These are phyloP conservation scores for Beroe forskalii DNA, from an alignment of 37 sponge, comb jelly and placozoan species.

Conservation along the genomic window DNA sequence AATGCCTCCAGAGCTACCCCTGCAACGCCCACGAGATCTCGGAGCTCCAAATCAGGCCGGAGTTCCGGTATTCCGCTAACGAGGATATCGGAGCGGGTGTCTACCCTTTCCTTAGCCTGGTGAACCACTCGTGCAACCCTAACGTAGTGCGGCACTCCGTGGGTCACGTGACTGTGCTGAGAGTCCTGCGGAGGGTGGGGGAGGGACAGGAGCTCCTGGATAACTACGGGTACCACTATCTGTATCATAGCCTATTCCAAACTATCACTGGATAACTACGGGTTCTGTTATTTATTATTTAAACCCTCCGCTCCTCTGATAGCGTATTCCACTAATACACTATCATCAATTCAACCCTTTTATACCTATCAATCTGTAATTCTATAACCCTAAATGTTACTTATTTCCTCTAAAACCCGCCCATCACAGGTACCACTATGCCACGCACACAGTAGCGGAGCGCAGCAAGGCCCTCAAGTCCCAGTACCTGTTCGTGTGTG, in stretches of 20 bases:
- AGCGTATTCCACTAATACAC: no score
- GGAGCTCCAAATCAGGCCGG: background rate
- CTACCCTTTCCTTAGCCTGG: slow-evolving; percentile 28
- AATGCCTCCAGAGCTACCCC: slow-evolving; percentile 54
- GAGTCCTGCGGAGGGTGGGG: background rate
- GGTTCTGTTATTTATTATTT: no score
- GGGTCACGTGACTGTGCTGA: background rate
- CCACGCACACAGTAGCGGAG: slow-evolving; percentile 16
- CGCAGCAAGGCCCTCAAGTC: background rate
- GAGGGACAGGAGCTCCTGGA: slow-evolving; percentile 33
- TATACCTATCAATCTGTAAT: no score
- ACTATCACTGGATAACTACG: no score
- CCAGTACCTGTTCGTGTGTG: slow-evolving; percentile 28
- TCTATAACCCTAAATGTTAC: no score
- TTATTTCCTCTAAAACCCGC: no score
- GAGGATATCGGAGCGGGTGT: slow-evolving; percentile 55
- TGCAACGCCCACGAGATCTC: slow-evolving; percentile 63
- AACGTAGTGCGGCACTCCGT: slow-evolving; percentile 34
- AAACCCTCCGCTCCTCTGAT: no score
- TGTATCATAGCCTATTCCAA: no score
- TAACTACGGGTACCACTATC: slow-evolving; percentile 61
- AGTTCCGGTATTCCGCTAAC: slow-evolving; percentile 34
- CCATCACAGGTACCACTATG: no score
- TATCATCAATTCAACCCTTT: no score
- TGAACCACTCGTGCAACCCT: slow-evolving; percentile 60